A percentile compares a stretch with the other conserved stretches of the same genome.
Evolutionary conservation across 2,797 vertebrate species (phyloP).

Genomic region (Hylomyscus alleni): DNA sequence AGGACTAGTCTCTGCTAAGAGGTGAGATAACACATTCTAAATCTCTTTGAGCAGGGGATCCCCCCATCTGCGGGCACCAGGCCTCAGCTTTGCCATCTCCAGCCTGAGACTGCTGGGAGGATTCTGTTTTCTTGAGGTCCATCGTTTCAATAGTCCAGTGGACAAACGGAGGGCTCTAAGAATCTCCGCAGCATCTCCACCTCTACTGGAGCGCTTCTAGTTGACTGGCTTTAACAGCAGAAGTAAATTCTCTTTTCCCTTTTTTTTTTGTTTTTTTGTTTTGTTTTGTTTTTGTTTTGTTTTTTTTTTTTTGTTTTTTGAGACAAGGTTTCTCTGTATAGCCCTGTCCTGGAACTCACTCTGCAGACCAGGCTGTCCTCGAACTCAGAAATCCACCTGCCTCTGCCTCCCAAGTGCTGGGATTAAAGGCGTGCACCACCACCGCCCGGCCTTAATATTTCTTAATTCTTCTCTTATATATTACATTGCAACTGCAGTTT

Average conservation of each 20-base stretch:
- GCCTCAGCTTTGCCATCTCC: not conserved
- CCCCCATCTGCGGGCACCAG: not conserved
- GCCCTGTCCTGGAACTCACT: too few species aligned
- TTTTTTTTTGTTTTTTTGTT: not conserved
- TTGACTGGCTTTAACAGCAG: not conserved
- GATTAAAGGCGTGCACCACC: too few species aligned
- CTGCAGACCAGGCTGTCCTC: too few species aligned
- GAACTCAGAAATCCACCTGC: too few species aligned
- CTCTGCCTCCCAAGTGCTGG: too few species aligned
- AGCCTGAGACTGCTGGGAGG: not conserved
- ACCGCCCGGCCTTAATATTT: too few species aligned
- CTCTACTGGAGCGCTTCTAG: not conserved
- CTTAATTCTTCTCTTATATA: not conserved
- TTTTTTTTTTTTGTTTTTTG: too few species aligned
- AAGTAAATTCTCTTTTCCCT: not conserved
- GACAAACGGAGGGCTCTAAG: not conserved
- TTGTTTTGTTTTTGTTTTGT: too few species aligned
- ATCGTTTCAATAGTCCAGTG: not conserved
- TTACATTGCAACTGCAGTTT: not conserved
- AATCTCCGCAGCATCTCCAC: not conserved
- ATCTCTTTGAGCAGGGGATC: not conserved
- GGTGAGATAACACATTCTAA: not conserved
- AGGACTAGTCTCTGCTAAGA: not conserved
- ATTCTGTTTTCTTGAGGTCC: not conserved
- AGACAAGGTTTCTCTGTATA: too few species aligned